Evolutionary conservation across 2,797 vertebrate species (phyloP).

Genomic region (Lemur catta): DNA sequence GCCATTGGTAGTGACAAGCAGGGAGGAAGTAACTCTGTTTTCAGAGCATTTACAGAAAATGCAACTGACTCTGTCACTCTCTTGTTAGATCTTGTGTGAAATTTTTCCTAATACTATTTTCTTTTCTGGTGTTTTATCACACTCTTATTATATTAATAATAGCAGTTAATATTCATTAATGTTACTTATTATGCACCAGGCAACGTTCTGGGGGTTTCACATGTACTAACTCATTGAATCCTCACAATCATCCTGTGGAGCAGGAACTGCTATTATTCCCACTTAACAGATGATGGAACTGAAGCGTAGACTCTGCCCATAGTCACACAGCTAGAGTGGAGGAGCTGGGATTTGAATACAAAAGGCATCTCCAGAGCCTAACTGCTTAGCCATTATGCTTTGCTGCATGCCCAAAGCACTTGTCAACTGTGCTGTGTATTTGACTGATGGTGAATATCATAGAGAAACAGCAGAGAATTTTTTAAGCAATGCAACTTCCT

Average conservation of each 20-base stretch:
- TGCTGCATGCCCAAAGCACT: neutral
- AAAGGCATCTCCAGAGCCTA: neutral
- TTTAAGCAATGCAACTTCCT: slow-evolving; percentile 14
- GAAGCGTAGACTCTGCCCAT: neutral
- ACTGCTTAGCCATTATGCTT: neutral
- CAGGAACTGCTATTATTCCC: slow-evolving; percentile 2
- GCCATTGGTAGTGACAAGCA: neutral
- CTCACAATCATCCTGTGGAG: neutral
- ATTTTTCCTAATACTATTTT: neutral
- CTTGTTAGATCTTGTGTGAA: neutral
- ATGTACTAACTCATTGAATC: slow-evolving; percentile 19
- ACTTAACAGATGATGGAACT: slow-evolving; percentile 52
- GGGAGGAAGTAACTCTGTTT: neutral
- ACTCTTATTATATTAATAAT: neutral
- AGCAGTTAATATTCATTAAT: slow-evolving; percentile 26
- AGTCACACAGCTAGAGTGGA: neutral
- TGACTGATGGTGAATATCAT: slow-evolving; percentile 24
- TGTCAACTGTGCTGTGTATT: neutral
- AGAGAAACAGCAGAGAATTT: slow-evolving; percentile 10
- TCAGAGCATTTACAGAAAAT: neutral
- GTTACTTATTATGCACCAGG: slow-evolving; percentile 8
- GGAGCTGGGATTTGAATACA: slow-evolving; percentile 45
- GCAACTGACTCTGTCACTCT: neutral
- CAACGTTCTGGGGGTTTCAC: slow-evolving; percentile 17
- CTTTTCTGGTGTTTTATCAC: slow-evolving; percentile 8